Base-by-base conservation (phyloP, 2,888 invertebrate genomes). In the Actias luna region DNA sequence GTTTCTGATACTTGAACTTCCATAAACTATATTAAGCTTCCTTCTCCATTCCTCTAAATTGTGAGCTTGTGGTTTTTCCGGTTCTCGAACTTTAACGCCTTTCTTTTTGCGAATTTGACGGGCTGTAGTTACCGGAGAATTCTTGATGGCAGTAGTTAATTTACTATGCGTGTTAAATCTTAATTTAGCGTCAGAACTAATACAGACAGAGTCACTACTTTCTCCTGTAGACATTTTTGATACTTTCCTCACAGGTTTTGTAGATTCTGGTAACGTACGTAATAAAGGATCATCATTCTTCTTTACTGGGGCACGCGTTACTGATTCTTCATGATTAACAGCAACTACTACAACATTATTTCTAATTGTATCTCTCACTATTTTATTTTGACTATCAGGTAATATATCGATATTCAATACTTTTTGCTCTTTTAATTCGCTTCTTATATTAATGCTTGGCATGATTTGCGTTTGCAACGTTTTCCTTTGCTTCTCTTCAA, bases 391-490 rank as follows among this genome's bases (percentile, higher is more conserved):
- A 59, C 62, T 69, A 58, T 87, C 82, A 31, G 93, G 91, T 72
- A 85, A 70, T 71, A 94, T 94, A 72, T 93, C 88, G 70, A 94
- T 79, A 35, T 89, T 84, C 63, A 93, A 82, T 64, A 93, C 92
- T 77, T 87, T 93, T 75, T 93, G 93, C 65, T 87, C 83, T 61
- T 84, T 91, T 29, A 93, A 76, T 73, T 91, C 88, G 67, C 91
- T 86, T 75, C 91, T 87, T 66, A 94, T 94, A 72, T 88, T 89
- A 65, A 94, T 88, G 62, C 88, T 83, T 59, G 93, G 93, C 89
- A 93, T 89, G 69, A 82, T 77, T 82, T 93, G 93, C 68, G 93
- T 72, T 69, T 85, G 76, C 64, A 93, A 77, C 60, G 69, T 64
- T 72, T 80, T 87, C 57, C 63, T 71, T 39, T 73, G 67, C 52